Evolutionary conservation across 2,888 invertebrate genomes (phyloP), one percentile per base, ranked within the genome.

Genomic region (Xestobium rufovillosum): DNA sequence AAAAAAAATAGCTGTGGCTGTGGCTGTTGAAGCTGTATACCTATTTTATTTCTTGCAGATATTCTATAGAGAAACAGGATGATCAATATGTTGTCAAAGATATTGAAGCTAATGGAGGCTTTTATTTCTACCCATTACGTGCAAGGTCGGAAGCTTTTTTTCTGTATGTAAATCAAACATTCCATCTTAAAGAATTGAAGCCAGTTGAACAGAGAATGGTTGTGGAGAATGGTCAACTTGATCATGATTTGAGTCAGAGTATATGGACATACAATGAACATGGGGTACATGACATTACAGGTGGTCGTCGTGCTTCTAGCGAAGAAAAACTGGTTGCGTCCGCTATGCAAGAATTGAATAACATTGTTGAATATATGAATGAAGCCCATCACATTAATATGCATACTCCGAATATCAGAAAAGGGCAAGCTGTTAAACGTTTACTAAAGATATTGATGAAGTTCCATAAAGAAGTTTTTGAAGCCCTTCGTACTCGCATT

Each of bases 91-190:
- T 49, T 8, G 44, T 56, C 3, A 47, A 53, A 25, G 28, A 43
- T 10, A 44, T 61, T 4, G 49, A 52, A 32, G 38, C 51, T n/a
- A 42, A 34, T 14, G 55, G 58, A 23, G 52, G 49, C 4, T 43
- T 59, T n/a, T 48, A 47, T 29, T 47, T 51, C 17, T 45, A 49
- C 30, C 57, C 56, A 9, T 51, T 50, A 13, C 45, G 45, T 36
- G 56, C 48, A 1, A 40, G 52, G 26, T 50, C 53, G 4, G 63
- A 64, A 25, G 55, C 58, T 34, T 62, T 65, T 31, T 61, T 60
- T 28, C 46, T 68, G 12, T 46, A 55, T 36, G 61, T 63, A 3
- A 68, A 67, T 41, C 65, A 68, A 55, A 62, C 62, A 14, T 52
- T 68, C 27, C 39, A 54, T 3, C 47, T 68, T 12, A 43, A 55